Base-by-base conservation (phyloP, 2,888 invertebrate species). In the Drosophila nr. perissopoda region DNA sequence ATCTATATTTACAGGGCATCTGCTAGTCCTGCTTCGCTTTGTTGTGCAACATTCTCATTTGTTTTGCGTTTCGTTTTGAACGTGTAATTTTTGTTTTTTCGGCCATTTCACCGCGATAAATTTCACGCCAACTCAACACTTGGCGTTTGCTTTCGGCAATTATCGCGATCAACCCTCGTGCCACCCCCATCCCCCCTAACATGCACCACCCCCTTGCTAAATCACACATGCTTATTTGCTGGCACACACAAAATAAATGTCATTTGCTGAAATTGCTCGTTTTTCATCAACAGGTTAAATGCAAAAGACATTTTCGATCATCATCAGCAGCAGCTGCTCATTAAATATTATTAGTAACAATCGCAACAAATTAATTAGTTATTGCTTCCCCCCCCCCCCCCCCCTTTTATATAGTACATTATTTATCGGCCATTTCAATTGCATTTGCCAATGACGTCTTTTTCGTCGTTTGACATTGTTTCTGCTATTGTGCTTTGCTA, bases 41-140 rank as follows among this genome's bases (percentile, higher is more conserved):
- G 0, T 25, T 10, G 6, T 7, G 10, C 6, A n/a, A n/a, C 6
- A 36, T 60, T 54, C 62, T 68, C 65, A 59, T 70, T 59, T 68
- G 27, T 25, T 63, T 38, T 18, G 52, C 59, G 64, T 72, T 67
- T 36, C 33, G 52, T 71, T 54, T 46, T 46, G 21, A 21, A 21
- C 7, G 21, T 21, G 21, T 2, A 21, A 16, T 46, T 46, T 21
- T 16, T 25, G 25, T 25, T 62, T 64, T 61, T 72, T 51, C 51
- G 53, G 31, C 31, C 54, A 61, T 53, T 80, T 61, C 57, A 65
- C 60, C 58, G 67, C 67, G 70, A 85, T 85, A 89, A 85, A 85
- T 88, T 90, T 90, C 74, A 90, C 85, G 90, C 90, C 72, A 90
- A 83, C 83, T 90, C 89, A 75, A 80, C 85, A 90, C 83, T 90